phyloP scores from a whole-genome alignment of 2,888 invertebrate species.

The Blastobasis lacticolella region DNA sequence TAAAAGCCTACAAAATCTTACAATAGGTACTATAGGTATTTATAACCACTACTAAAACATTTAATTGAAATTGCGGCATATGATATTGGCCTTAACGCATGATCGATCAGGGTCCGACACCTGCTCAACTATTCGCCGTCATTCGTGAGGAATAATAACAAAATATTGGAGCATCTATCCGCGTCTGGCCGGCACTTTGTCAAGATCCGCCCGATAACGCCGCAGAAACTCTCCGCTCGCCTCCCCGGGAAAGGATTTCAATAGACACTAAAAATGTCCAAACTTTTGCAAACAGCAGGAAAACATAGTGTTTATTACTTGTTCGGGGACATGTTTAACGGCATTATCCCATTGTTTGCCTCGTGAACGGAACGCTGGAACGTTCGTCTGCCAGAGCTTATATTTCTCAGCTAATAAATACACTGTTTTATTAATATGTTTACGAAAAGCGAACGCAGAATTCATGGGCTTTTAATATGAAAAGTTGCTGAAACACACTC shows the following conservation, averaged over 20 bases:
- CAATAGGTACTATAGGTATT: too few relatives aligned
- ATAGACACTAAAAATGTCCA: conserved; percentile 49
- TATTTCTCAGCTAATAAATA: conserved; percentile 18
- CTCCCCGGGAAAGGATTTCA: conserved; percentile 31
- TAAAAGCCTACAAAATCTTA: too few relatives aligned
- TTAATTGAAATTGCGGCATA: too few relatives aligned
- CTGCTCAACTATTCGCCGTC: conserved; percentile 18
- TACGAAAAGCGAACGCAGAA: too few relatives aligned
- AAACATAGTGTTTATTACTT: conserved; percentile 41
- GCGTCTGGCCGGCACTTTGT: conserved; percentile 34
- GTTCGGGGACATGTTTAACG: conserved; percentile 35
- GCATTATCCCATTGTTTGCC: conserved; percentile 36
- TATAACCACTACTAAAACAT: too few relatives aligned
- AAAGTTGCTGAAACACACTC: too few relatives aligned
- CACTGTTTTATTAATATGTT: not conserved
- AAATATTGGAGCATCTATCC: conserved; percentile 30
- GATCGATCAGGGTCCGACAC: conserved; percentile 10
- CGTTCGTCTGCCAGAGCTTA: conserved; percentile 16
- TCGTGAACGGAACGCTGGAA: conserved; percentile 20
- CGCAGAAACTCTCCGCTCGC: conserved; percentile 20
- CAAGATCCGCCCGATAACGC: conserved; percentile 29
- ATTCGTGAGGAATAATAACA: conserved; percentile 27
- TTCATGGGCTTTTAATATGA: too few relatives aligned
- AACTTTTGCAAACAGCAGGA: conserved; percentile 38
- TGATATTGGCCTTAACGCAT: conserved; percentile 8